Base-by-base conservation (phyloP, 1,140 invertebrate genomes). In the Lucilia cuprina region DNA sequence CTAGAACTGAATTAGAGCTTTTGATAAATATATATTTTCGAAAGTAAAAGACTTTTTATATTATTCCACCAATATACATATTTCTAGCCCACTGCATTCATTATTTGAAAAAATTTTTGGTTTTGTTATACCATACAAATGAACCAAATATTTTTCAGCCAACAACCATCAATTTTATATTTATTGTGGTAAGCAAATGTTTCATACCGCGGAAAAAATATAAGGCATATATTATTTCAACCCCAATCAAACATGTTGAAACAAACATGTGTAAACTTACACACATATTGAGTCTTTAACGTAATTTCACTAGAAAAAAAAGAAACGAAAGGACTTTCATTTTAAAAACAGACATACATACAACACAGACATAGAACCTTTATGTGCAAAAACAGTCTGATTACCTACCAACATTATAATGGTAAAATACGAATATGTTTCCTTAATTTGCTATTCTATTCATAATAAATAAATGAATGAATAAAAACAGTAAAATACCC, bases 401-500 rank as follows among this genome's bases (percentile, higher is more conserved):
- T 30, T 41, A 41, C 41, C 41, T 60, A 60, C 55, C 14, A 14
- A 30, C n/a, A 60, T 21, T 65, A 70, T 70, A 70, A 70, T 12
- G n/a, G 65, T 25, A 70, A 1, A 25, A 70, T 25, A 70, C 77
- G 47, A 19, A 49, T 80, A 49, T 80, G 77, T 25, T 80, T 80
- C 47, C 77, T 80, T 80, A 80, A 80, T 80, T 80, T 80, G 77
- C 77, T 80, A 50, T 80, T 80, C 77, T 80, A 80, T 80, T 80
- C 77, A 80, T 50, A 49, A 80, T 80, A 80, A 80, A 80, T 49
- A 80, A 80, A 80, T 30, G 25, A 80, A 50, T 41, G 10, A 41
- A 41, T 8, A 80, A 21, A 70, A 70, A 70, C 8, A 70, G n/a
- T 2, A 21, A 10, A 70, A 70, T 70, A 70, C 65, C 65, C 65